Evolutionary conservation across 2,113 vertebrate species (phyloP).

Genomic region (Cyphomyrus discorhynchus): DNA sequence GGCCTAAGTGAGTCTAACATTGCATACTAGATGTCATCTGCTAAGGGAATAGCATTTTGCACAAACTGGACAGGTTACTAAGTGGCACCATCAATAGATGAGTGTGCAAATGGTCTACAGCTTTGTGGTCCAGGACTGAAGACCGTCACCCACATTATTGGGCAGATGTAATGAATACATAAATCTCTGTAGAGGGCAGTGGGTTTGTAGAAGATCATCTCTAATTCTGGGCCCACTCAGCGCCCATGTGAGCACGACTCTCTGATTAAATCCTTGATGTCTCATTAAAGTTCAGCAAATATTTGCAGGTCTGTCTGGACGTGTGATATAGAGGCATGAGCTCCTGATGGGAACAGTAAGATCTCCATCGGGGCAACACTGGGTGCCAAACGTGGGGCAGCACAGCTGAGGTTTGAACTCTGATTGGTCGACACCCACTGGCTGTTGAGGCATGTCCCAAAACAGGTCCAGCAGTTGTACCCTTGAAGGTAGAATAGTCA

Average conservation of each 20-base stretch:
- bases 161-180: neutral
- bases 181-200: neutral
- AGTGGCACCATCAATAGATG: neutral
- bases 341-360: neutral
- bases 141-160: neutral
- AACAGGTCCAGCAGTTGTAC: neutral
- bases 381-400: neutral
- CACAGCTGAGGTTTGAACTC: neutral
- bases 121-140: neutral
- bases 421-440: neutral
- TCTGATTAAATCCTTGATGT: constrained; percentile 17
- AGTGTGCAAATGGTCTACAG: neutral
- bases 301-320: constrained; percentile 10
- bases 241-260: neutral
- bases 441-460: neutral
- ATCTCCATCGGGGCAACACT: neutral
- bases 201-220: neutral
- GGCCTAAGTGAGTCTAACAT: neutral
- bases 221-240: neutral
- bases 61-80: neutral
- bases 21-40: neutral
- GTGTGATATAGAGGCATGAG: neutral
- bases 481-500: neutral
- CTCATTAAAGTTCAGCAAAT: constrained; percentile 23
- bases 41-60: neutral